Percentiles rank a stretch among this genome's conserved stretches.
Evolutionary conservation across 2,113 vertebrate genomes (phyloP).

Genomic region (Rana temporaria): DNA sequence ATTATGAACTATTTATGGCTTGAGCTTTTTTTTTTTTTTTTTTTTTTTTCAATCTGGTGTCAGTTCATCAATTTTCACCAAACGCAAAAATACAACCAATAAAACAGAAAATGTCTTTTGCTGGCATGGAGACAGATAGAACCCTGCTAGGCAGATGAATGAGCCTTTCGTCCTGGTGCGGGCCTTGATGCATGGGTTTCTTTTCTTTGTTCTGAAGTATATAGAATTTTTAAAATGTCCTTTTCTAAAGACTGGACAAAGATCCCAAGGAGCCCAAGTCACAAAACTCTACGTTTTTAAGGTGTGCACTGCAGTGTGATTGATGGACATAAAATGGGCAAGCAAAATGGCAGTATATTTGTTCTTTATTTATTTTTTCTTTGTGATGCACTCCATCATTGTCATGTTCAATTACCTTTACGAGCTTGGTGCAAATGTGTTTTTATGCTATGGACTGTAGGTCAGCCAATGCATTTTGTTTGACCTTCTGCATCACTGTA

Average conservation of each 20-base stretch:
- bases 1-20: constrained; percentile 7
- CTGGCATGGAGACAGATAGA: constrained; percentile 11
- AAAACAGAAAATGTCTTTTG: constrained; percentile 31
- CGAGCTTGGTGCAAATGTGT: constrained; percentile 56
- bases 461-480: constrained; percentile 41
- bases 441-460: constrained; percentile 42
- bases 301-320: constrained; percentile 24
- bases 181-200: constrained; percentile 15
- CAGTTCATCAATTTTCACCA: constrained; percentile 38
- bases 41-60: constrained; percentile 14
- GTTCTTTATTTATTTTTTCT: constrained; percentile 53
- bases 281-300: neutral
- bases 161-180: neutral
- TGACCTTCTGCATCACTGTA: constrained; percentile 51
- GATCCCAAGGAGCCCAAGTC: neutral
- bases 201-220: neutral
- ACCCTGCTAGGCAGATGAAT: constrained; percentile 34
- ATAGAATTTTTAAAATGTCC: constrained; percentile 15
- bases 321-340: constrained; percentile 47
- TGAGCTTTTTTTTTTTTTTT: neutral
- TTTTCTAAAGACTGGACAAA: neutral
- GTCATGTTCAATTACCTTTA: constrained; percentile 55
- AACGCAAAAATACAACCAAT: neutral
- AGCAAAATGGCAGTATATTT: constrained; percentile 50
- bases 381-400: constrained; percentile 36